Base-by-base conservation (phyloP, 2,113 vertebrate genomes). In the Cochlearius cochlearius region DNA sequence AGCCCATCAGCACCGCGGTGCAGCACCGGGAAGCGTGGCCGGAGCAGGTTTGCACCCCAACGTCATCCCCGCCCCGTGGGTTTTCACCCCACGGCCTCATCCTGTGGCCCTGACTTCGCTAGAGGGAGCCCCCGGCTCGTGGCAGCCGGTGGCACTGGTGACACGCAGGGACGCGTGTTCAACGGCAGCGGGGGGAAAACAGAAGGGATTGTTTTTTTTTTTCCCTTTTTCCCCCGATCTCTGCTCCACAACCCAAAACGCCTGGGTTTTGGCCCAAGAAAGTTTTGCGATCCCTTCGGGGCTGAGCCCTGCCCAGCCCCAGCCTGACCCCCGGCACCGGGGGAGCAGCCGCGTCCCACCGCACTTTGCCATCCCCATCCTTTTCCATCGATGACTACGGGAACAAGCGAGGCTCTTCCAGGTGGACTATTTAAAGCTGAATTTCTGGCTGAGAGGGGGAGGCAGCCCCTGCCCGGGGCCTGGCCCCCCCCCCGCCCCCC, bases 231-330 rank as follows among this genome's bases (percentile, higher is more conserved):
- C 3, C 8, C 19, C 45, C 19, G 0, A 39, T 23, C 19, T 45
- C 58, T 79, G 32, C n/a, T 49, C 26, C 0, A 1, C 13, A 10
- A 5, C 11, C 0, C 2, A 1, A 64, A 52, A 52, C 0, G 3
- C 9, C 7, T 1, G 2, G 8, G 7, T 21, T 45, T 52, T 6
- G 10, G 16, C 14, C 2, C 12, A 23, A 12, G 38, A 21, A 18
- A 30, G 15, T 15, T 49, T 60, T 63, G 36, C 43, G 17, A 32
- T 8, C 15, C 23, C 36, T 5, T 4, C 4, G 1, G 10, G 8
- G 18, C 53, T 34, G 20, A 59, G 52, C 53, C 49, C 39, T 55
- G 29, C 56, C n/a, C 41, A 30, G 63, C 32, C 62, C 62, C 0
- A 1, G 15, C 67, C 38, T 2, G 5, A 19, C 9, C 18, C 41